Base-by-base conservation (phyloP, 2,113 vertebrate genomes). In the Lasiurus borealis region DNA sequence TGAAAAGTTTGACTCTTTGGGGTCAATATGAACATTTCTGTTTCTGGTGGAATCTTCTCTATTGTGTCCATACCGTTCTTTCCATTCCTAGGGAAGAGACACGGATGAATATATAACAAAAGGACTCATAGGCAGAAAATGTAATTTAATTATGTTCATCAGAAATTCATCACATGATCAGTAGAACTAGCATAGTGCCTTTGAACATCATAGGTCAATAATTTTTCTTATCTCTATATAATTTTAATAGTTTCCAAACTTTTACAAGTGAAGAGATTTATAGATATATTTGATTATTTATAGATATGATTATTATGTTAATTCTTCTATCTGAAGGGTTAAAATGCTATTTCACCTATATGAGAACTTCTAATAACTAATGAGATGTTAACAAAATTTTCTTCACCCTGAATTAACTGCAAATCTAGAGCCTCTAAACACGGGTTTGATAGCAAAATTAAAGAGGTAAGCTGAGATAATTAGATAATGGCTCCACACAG, bases 51-150 rank as follows among this genome's bases (percentile, higher is more conserved):
- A 98, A 89, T 98, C 97, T 0, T 99, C 99, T 98, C 99, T 98
- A 81, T 85, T 98, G 88, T 99, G 99, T 68, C 99, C 99, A 59
- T 99, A 99, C 0, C 99, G 98, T 84, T 99, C 98, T 97, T 99
- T 99, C 99, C 99, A 99, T 6, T 98, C 98, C 99, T 99, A 95
- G 96, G 86, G 77, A 92, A 88, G 85, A 97, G 96, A 64, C 12
- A 29, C 5, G 90, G 94, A 59, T 11, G 4, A 91, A 73, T 71
- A 76, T 46, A 18, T n/a, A 87, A 68, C 19, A 93, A 44, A 93
- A 69, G 21, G 93, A 96, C 0, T 54, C 0, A 75, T 3, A 72
- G 46, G 81, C 27, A 93, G 69, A 88, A 94, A 92, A 52, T 31
- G 54, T 25, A 82, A 95, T 57, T 62, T 86, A 95, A 90, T 76